phyloP scores from a whole-genome alignment of 2,888 invertebrate genomes.

The Pemphredon lugubris region DNA sequence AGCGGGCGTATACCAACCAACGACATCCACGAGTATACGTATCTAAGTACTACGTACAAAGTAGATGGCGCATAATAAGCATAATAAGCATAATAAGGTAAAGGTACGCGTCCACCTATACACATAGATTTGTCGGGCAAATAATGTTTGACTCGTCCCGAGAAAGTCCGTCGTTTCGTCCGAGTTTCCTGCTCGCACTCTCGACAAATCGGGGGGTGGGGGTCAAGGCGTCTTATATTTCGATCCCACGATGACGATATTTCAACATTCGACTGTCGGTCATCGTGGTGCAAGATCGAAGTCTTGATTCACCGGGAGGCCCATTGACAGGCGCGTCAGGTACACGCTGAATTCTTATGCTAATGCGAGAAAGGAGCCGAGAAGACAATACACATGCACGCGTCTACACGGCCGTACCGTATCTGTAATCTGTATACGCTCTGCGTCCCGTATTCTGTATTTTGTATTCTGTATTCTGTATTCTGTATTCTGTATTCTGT shows the following conservation, averaged over 20 bases:
- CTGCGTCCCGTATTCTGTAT: slow-evolving; percentile 73
- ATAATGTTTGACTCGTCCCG: no score
- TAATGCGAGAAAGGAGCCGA: slow-evolving; percentile 81
- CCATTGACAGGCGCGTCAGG: slow-evolving; percentile 79
- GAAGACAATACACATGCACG: slow-evolving; percentile 79
- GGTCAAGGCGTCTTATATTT: slow-evolving; percentile 49
- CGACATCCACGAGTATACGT: no score
- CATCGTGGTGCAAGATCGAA: slow-evolving; percentile 71
- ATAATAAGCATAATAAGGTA: no score
- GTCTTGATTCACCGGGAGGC: slow-evolving; percentile 74
- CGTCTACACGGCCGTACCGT: slow-evolving; percentile 40
- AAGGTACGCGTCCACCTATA: no score
- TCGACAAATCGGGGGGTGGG: no score
- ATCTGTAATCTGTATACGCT: slow-evolving; percentile 69
- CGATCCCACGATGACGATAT: slow-evolving; percentile 60
- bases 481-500: slow-evolving; percentile 72
- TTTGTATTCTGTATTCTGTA: no score
- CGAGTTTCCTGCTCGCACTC: slow-evolving; percentile 26
- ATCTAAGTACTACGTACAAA: no score
- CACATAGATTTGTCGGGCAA: no score
- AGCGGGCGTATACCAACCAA: no score
- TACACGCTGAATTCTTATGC: slow-evolving; percentile 81
- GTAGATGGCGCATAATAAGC: no score
- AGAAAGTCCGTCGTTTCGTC: slow-evolving; percentile 24
- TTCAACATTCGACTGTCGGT: slow-evolving; percentile 67